Base-by-base conservation (phyloP, 2,888 invertebrate species). In the Masnerella sp. region DNA sequence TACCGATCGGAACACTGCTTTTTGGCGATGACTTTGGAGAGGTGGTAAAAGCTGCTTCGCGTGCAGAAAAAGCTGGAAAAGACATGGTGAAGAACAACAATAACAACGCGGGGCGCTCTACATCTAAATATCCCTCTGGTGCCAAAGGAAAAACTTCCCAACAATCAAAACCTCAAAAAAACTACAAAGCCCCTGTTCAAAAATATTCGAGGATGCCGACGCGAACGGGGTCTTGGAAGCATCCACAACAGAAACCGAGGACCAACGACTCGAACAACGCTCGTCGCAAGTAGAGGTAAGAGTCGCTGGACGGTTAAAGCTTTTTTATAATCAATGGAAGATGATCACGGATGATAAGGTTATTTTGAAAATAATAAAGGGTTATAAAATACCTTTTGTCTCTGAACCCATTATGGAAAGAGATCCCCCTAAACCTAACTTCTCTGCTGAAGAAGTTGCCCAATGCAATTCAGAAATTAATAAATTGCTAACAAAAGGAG, bases 401-500 rank as follows among this genome's bases (percentile, higher is more conserved):
- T 32, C 32, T 32, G n/a, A 8, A 32, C 32, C 32, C n/a, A n/a
- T 32, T 9, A 32, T 32, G 32, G 11, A 2, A 32, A 32, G 7
- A n/a, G 2, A 8, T 32, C 9, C 32, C 11, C n/a, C 7, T 8
- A 32, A 9, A 32, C 32, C 32, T 32, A 9, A 5, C n/a, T 32
- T 32, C n/a, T 32, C 32, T 32, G n/a, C 7, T n/a, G n/a, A 32
- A 32, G 32, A 32, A 32, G n/a, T n/a, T 9, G n/a, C 3, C 2
- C 32, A 32, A n/a, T 32, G n/a, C 11, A 32, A 32, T 8, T 32
- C 54, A 14, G 22, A 34, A 1, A 8, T 76, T 79, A 5, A 9
- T 78, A 0, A 77, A 74, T 32, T 32, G n/a, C 32, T 32, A 9
- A 32, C 3, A 32, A 32, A 32, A n/a, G 32, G 32, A 2, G 32